These are phyloP conservation scores for Buathra laborator DNA, from an alignment of 2,888 invertebrate species.

Conservation along the genomic window DNA sequence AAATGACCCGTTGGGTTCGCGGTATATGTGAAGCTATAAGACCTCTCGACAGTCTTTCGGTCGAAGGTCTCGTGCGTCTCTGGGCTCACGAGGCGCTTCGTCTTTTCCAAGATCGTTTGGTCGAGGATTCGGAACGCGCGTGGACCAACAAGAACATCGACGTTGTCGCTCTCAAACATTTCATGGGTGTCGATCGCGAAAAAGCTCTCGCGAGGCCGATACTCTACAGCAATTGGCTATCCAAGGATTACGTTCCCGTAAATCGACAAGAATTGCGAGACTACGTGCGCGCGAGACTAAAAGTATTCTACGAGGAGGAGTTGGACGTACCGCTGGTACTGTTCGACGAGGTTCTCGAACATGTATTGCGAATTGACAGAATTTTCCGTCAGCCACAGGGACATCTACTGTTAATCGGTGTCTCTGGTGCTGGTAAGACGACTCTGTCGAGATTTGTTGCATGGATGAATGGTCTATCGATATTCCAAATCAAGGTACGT, in stretches of 20 bases:
- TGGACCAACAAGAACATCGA: slow-evolving; percentile 99
- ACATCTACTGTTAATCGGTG: slow-evolving; percentile 98
- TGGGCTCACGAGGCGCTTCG: slow-evolving; percentile 99
- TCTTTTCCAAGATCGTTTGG: slow-evolving; percentile 98
- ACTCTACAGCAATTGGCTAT: slow-evolving; percentile 99
- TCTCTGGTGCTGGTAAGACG: slow-evolving; percentile 99
- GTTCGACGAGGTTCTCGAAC: slow-evolving; percentile 99
- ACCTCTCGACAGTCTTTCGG: slow-evolving; percentile 95
- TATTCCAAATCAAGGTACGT: slow-evolving; percentile 98
- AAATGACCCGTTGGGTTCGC: slow-evolving; percentile 99
- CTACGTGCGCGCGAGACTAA: slow-evolving; percentile 98
- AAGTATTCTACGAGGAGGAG: slow-evolving; percentile 99
- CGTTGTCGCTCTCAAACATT: slow-evolving; percentile 96
- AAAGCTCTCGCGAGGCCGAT: slow-evolving; percentile 97
- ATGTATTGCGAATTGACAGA: slow-evolving; percentile 98
- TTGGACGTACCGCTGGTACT: slow-evolving; percentile 98
- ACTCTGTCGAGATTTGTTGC: slow-evolving; percentile 99
- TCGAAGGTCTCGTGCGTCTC: slow-evolving; percentile 98
- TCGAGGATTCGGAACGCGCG: slow-evolving; percentile 96
- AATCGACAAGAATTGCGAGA: slow-evolving; percentile 97
- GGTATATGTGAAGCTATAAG: slow-evolving; percentile 99
- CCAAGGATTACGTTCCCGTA: slow-evolving; percentile 99
- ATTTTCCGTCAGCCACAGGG: slow-evolving; percentile 99
- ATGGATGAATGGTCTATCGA: slow-evolving; percentile 99
- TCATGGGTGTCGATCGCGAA: slow-evolving; percentile 94